Base-by-base conservation (phyloP, 2,888 invertebrate species). In the Oligia fasciuncula region DNA sequence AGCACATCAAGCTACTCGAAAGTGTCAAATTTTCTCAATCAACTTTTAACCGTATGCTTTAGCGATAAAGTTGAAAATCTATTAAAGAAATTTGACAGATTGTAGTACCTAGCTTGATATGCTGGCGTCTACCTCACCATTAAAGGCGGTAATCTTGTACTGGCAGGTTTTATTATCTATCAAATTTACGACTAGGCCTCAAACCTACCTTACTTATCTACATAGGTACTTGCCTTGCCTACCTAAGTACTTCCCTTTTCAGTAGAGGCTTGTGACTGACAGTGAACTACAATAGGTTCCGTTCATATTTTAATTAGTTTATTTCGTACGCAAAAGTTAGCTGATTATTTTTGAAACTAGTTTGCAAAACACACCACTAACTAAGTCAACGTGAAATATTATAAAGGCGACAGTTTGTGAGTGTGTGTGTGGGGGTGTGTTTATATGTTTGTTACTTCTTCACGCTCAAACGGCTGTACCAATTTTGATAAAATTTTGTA, bases 291-390 rank as follows among this genome's bases (percentile, higher is more conserved):
- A 17, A 14, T 17, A 23, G 40, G 14, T 54, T 62, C 0, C 17
- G 23, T 69, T 49, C 9, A 69, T 74, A 65, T 80, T 80, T 35
- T 51, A 69, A 74, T 75, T 60, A 82, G n/a, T 51, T 35, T 29
- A 60, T 5, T 5, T 51, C n/a, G n/a, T 60, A 60, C 1, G 19
- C 17, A 40, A 71, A 66, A 51, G 29, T 69, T 54, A n/a, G 11
- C 40, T 57, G 35, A 79, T 63, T 49, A 65, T 49, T 23, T 14
- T 17, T 17, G 11, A 17, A 40, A 54, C 51, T 62, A 80, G 19
- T 62, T 62, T 54, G 17, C 54, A 51, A 6, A 51, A 14, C 19
- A n/a, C 14, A 70, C 19, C 19, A 49, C n/a, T 65, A 57, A 80
- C 19, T 8, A 23, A 54, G 23, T 23, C 57, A 57, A 11, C 9